Evolutionary conservation across 2,797 vertebrate genomes (phyloP), one percentile per base, ranked within the genome.

Genomic region (Platalea minor): DNA sequence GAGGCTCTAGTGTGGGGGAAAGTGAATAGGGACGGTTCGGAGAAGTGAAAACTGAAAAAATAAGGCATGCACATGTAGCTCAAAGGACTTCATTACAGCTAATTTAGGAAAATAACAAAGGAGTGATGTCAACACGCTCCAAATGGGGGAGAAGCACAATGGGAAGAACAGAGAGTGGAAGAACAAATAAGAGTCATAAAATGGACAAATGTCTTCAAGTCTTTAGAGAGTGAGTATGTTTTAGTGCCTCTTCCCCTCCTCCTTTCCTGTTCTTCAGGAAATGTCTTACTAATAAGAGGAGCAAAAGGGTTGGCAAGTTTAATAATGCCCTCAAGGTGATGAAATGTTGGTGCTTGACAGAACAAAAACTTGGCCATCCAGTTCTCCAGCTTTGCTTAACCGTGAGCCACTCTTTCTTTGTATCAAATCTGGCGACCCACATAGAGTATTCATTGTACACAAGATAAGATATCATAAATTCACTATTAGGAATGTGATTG

Each of bases 21-120:
- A 87, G 83, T 74, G 68, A 88, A 91, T 65, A 89, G 65, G 54
- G 33, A 61, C 2, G 19, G 43, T 88, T 89, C 25, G 17, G 92
- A 96, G 93, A 82, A 90, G 12, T 2, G 18, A 96, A 95, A 95
- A 70, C 65, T 6, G 29, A 70, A 90, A 94, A 97, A 96, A 91
- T 87, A 95, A 97, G 95, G 92, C 50, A 15, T 92, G 69, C 56
- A 81, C 60, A 89, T 90, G 64, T 54, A 64, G 65, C 81, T 97
- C 89, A 91, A 95, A 97, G 92, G 93, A 91, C 85, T 94, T 96
- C 78, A 92, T 97, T 94, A 65, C 97, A 96, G 95, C 93, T 97
- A 94, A 97, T 97, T 97, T 96, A 94, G 88, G 93, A 94, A 95
- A 89, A 81, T 96, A 96, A 97, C 95, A 96, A 95, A 97, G 74